Evolutionary conservation across 2,797 vertebrate genomes (phyloP), one percentile per base, ranked within the genome.

Genomic region (Knipowitschia caucasica): DNA sequence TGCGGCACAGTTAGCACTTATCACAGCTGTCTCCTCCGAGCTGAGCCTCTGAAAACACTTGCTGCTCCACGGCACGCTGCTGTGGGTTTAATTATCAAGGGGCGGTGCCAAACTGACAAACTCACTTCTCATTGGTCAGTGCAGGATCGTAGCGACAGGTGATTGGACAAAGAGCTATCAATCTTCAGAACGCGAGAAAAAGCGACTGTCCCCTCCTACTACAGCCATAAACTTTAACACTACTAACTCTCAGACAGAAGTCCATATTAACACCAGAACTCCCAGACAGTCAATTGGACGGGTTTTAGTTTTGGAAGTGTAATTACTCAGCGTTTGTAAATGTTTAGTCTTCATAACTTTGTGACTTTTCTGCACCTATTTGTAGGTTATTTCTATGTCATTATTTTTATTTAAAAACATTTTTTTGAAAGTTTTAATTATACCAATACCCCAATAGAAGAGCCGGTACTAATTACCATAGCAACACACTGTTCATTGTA

Each of bases 71-170:
- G 63, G 58, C 82, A 85, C 82, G 84, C 81, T 83, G 68, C 47
- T 78, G 76, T 73, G 76, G 77, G 44, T 87, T 87, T 88, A 87
- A 88, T 84, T 76, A 84, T 54, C 24, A 36, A 7, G 40, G 34
- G 53, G 79, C 64, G 11, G 81, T 67, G 38, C 24, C 67, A 7
- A 7, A 3, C 1, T 1, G 1, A 0, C 1, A 0, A 3, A 7
- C 12, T 61, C 38, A 70, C 69, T 69, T 77, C 4, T 75, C 29
- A 86, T 89, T 91, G 87, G 89, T 8, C 29, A 0, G 0, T 2
- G 5, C 2, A 18, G 18, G 7, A 7, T 1, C 0, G 0, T 1
- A 0, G 53, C 36, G 39, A 7, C 17, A 49, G 40, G 0, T 38
- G n/a, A 89, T 89, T 89, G 86, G 84, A 31, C 50, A 20, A 20